Conservation (phyloP, 2,113 vertebrate species). For the Pituophis catenifer region DNA sequence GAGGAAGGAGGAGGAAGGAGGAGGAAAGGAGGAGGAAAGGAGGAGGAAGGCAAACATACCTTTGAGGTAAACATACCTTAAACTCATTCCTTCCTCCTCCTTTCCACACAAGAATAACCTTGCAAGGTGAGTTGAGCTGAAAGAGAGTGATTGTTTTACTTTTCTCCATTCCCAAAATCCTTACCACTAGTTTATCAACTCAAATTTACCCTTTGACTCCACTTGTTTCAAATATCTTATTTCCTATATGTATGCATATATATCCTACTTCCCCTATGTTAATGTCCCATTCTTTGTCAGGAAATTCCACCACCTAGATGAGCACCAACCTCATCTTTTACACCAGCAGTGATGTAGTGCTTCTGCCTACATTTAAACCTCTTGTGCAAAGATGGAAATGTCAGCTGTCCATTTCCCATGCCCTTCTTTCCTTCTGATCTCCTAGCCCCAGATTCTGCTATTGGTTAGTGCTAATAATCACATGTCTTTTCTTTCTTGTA, state of each 20-base stretch:
- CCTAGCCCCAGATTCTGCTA: neutral
- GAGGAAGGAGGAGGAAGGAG: neutral
- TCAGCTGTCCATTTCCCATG: neutral
- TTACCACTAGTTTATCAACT: neutral
- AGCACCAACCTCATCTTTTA: neutral
- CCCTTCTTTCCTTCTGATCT: neutral
- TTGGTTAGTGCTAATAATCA: neutral
- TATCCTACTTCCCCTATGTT: neutral
- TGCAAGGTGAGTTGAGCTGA: neutral
- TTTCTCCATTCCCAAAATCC: neutral
- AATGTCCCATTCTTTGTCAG: neutral
- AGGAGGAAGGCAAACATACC: too few relatives aligned
- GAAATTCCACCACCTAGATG: neutral
- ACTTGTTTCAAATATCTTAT: neutral
- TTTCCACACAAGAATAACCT: neutral
- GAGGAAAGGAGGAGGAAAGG: too few relatives aligned
- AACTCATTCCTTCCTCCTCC: neutral
- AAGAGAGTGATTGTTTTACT: neutral
- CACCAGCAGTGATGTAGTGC: neutral
- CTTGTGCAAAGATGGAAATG: neutral
- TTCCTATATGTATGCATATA: neutral
- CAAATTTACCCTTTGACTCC: neutral
- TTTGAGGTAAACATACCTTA: neutral
- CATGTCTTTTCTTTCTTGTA: conserved; percentile 23
- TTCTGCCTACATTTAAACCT: neutral